Percentiles rank a stretch among this genome's conserved stretches.
Conservation (phyloP, 2,888 invertebrate species). For the Zonitis immaculata region DNA sequence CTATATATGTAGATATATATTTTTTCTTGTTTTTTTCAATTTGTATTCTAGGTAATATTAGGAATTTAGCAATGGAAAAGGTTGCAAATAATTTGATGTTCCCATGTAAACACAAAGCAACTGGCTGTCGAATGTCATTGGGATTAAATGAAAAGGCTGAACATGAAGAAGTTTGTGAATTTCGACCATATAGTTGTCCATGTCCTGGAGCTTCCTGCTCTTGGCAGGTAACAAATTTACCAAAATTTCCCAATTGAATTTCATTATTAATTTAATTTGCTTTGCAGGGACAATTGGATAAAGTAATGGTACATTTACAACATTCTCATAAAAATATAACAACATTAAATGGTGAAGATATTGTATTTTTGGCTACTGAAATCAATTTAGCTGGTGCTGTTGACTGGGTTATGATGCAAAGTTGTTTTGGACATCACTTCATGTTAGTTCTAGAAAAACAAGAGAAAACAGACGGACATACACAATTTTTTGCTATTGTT, state of each 20-base stretch:
- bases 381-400: conserved; percentile 99
- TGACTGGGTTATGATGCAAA: conserved; percentile 99
- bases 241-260: too few species aligned
- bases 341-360: conserved; percentile 96
- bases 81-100: conserved; percentile 98
- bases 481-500: conserved; percentile 97
- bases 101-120: conserved; percentile 96
- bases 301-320: conserved; percentile 98
- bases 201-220: conserved; percentile 99
- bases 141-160: conserved; percentile 97
- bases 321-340: conserved; percentile 98
- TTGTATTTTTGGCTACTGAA: conserved; percentile 98
- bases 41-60: conserved; percentile 67
- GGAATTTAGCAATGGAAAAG: conserved; percentile 99
- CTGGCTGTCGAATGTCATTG: conserved; percentile 88
- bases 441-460: conserved; percentile 99
- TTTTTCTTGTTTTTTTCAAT: too few species aligned
- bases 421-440: conserved; percentile 98
- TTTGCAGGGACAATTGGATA: conserved; percentile 76
- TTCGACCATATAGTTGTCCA: conserved; percentile 96
- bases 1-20: too few species aligned
- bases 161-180: conserved; percentile 98
- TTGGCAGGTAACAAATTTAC: conserved; percentile 91
- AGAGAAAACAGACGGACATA: conserved; percentile 95
- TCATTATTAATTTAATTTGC: neutral